Evolutionary conservation across 2,888 invertebrate genomes (phyloP), one percentile per base, ranked within the genome.

Genomic region (Dryadula phaetusa): DNA sequence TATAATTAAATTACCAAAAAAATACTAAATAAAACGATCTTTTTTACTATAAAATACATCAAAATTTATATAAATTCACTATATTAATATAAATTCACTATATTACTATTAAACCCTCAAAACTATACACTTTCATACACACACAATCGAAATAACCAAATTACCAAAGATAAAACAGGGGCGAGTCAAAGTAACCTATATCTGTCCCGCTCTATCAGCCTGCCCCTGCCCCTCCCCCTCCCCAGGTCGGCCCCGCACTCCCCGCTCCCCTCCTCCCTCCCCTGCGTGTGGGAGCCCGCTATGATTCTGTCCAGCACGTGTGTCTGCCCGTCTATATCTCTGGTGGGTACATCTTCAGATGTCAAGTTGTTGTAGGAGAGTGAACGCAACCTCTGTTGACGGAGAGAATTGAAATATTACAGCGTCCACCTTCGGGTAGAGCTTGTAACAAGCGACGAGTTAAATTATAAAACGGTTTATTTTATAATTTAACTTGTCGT

Each of bases 231-330:
- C 28, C 65, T 62, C 0, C 65, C 60, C 0, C 6, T n/a, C 1
- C 7, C 8, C n/a, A n/a, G n/a, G 4, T 34, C 32, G 1, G 5
- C 32, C 8, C 32, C 8, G n/a, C n/a, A n/a, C 32, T 32, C 40
- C 20, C 37, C 22, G 14, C 22, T 16, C 10, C 25, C 22, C 12
- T 25, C 20, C 37, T 1, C 12, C 0, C 3, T 25, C 18, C 34
- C 18, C 8, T 37, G 28, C 10, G 18, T 62, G 62, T 74, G 70
- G 0, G 79, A 79, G n/a, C 77, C 77, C 0, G 79, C 71, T 1
- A 78, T 22, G 25, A 78, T 72, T 0, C 62, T 44, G 46, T 79
- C 79, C 8, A 42, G 28, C 22, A 34, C 8, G 16, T 37, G 2
- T 28, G 28, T 16, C 28, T 44, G 12, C 20, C 10, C 3, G 0